These are phyloP conservation scores for Propithecus deckenii DNA, from an alignment of 2,797 vertebrate species.

Conservation along the genomic window DNA sequence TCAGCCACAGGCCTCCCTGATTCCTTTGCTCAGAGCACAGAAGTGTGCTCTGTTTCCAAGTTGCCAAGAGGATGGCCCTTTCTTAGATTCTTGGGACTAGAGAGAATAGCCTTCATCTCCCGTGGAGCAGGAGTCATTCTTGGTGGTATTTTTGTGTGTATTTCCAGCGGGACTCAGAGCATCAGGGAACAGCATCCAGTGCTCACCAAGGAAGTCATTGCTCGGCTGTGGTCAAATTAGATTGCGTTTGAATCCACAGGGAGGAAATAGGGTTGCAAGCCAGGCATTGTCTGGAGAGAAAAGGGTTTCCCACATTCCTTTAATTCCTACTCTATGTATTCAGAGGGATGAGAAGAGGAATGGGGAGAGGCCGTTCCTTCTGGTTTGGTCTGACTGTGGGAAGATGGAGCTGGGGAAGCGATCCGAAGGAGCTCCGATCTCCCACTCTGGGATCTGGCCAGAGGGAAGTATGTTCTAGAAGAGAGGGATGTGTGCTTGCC, in stretches of 20 bases:
- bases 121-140: not conserved
- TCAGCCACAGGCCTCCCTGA: not conserved
- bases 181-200: not conserved
- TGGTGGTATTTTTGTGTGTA: not conserved
- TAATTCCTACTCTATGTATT: not conserved
- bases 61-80: not conserved
- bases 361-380: not conserved
- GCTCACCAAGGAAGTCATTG: not conserved
- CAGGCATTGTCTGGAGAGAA: not conserved
- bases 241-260: not conserved
- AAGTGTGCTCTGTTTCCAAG: not conserved
- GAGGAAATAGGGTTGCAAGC: not conserved
- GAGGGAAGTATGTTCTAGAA: not conserved
- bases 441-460: not conserved
- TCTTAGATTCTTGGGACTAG: not conserved
- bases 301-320: not conserved
- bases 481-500: not conserved
- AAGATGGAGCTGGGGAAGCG: not conserved
- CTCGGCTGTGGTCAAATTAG: not conserved
- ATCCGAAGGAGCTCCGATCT: not conserved
- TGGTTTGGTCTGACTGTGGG: not conserved
- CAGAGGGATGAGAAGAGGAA: not conserved
- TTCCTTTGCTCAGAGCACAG: not conserved
- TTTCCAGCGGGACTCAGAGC: not conserved
- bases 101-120: not conserved